Percentiles rank a stretch among this genome's conserved stretches.
These are phyloP conservation scores for Lepus timidus DNA, from an alignment of 2,113 vertebrate genomes.

Conservation along the genomic window DNA sequence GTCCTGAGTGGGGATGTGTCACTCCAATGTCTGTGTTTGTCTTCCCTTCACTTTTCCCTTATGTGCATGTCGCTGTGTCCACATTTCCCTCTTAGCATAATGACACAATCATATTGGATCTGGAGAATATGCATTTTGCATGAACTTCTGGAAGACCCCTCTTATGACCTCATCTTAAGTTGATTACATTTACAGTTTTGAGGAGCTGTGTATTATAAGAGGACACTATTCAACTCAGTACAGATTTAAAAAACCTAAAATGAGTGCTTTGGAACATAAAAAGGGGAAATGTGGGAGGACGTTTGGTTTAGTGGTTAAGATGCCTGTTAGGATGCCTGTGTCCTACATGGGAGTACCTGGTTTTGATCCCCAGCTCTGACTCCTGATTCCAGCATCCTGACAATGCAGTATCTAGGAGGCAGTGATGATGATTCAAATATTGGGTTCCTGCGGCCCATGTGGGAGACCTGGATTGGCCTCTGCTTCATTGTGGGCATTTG, in stretches of 20 bases:
- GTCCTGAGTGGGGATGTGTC: not conserved
- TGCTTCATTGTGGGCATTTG: too few species aligned
- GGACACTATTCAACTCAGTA: not conserved
- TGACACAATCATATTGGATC: not conserved
- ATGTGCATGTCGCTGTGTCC: not conserved
- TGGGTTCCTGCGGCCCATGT: too few species aligned
- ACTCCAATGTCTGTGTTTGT: not conserved
- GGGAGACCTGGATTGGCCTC: too few species aligned
- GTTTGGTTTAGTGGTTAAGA: too few species aligned
- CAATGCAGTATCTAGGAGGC: too few species aligned
- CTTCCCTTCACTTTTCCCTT: not conserved
- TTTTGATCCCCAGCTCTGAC: too few species aligned
- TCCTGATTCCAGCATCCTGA: too few species aligned
- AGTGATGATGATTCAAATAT: too few species aligned
- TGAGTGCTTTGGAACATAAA: slow-evolving; percentile 16
- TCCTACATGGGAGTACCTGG: too few species aligned
- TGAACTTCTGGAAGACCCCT: too few species aligned
- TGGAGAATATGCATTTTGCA: not conserved
- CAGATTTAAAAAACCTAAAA: not conserved
- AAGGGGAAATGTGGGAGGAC: not conserved
- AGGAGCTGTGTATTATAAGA: not conserved
- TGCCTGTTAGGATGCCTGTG: too few species aligned
- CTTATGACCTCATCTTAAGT: not conserved
- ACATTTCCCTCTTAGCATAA: not conserved
- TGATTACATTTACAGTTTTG: not conserved